Percentiles rank a stretch among this genome's conserved stretches.
Evolutionary conservation across 1,140 invertebrate species (phyloP).

Genomic region (Drosophila biarmipes): DNA sequence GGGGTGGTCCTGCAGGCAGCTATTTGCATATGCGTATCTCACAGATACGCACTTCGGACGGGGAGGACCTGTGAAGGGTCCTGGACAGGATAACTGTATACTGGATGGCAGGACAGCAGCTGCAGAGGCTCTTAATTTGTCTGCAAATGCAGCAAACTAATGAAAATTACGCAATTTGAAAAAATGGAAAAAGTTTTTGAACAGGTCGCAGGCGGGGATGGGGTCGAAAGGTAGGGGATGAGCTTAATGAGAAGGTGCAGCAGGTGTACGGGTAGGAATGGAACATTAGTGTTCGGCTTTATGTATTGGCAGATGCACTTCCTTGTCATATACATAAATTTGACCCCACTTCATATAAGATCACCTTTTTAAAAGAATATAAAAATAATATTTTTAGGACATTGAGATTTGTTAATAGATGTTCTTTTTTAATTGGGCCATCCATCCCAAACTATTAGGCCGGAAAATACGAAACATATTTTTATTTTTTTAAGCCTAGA

Average conservation of each 20-base stretch:
- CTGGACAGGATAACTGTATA: constrained; percentile 11
- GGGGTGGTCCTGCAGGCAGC: constrained; percentile 52
- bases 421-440: too few relatives aligned
- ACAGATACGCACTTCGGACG: constrained; percentile 70
- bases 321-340: background rate
- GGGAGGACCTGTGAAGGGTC: background rate
- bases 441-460: too few relatives aligned
- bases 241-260: constrained; percentile 4
- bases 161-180: constrained; percentile 81
- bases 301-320: background rate
- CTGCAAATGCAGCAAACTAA: constrained; percentile 78
- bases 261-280: background rate
- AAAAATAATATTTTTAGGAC: too few relatives aligned
- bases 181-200: constrained; percentile 63
- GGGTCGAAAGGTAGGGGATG: background rate
- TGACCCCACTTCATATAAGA: too few relatives aligned
- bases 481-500: too few relatives aligned
- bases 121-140: constrained; percentile 73
- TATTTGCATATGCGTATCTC: constrained; percentile 64
- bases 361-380: background rate
- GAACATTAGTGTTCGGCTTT: background rate
- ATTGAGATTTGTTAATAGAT: too few relatives aligned
- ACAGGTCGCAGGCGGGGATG: background rate
- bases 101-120: constrained; percentile 16
- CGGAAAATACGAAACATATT: too few relatives aligned